Percentiles rank a stretch among this genome's conserved stretches.
phyloP scores from a whole-genome alignment of 2,113 vertebrate genomes.

The Dicrurus megarhynchus region DNA sequence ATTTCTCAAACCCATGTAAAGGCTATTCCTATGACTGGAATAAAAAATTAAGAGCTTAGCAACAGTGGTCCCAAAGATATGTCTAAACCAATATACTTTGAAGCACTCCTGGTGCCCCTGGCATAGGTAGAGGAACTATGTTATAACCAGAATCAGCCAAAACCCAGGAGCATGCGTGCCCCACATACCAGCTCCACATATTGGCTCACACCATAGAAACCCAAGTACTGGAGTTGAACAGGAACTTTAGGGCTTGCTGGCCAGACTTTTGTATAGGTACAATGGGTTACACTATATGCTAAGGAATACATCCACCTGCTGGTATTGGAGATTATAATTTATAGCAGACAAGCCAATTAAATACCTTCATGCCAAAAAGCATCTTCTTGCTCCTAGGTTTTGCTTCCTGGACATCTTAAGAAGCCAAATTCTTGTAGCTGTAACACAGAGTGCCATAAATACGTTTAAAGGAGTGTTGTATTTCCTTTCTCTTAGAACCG shows the following conservation, averaged over 20 bases:
- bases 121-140: background rate
- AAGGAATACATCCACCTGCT: background rate
- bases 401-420: background rate
- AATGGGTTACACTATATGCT: background rate
- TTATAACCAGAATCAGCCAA: background rate
- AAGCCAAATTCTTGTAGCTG: background rate
- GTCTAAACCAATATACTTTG: background rate
- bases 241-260: background rate
- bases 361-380: background rate
- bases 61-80: background rate
- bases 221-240: background rate
- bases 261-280: background rate
- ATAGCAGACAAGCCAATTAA: background rate
- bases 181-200: accelerated
- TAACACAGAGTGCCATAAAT: background rate
- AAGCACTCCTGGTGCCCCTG: background rate
- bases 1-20: background rate
- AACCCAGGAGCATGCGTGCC: background rate
- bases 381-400: background rate
- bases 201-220: background rate
- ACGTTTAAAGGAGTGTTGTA: background rate
- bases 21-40: background rate
- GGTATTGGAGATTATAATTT: background rate
- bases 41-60: background rate
- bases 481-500: background rate